A percentile compares a stretch with the other conserved stretches of the same genome.
These are phyloP conservation scores for Peromyscus leucopus DNA, from an alignment of 2,113 vertebrate species.

Conservation along the genomic window DNA sequence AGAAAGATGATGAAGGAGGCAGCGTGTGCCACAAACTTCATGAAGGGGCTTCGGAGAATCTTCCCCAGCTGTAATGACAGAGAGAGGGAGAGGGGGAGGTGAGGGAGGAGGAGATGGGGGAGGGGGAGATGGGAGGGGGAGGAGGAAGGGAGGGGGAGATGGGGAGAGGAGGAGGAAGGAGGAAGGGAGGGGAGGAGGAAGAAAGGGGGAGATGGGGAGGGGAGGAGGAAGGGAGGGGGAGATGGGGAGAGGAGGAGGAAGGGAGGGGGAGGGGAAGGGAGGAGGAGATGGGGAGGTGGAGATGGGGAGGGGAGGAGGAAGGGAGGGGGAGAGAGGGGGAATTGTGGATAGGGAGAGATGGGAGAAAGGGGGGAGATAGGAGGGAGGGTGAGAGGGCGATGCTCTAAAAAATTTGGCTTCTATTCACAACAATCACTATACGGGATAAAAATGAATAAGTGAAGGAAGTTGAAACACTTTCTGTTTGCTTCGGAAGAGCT, in stretches of 20 bases:
- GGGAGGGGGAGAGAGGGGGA: not conserved
- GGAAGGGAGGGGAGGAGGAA: too few relatives aligned
- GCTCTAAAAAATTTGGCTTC: conserved; percentile 40
- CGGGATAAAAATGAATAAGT: not conserved
- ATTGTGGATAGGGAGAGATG: not conserved
- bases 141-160: too few relatives aligned
- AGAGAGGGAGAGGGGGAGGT: not conserved
- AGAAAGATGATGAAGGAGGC: conserved; percentile 96
- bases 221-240: not conserved
- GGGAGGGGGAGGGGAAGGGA: not conserved
- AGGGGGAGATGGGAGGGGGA: too few relatives aligned
- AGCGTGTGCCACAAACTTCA: conserved; percentile 95
- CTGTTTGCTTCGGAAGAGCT: not conserved
- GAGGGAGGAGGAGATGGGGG: accelerated
- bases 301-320: not conserved
- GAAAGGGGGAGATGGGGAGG: too few relatives aligned
- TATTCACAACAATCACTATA: not conserved
- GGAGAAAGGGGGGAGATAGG: not conserved
- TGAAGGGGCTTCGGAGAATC: conserved; percentile 93
- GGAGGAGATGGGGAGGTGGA: too few relatives aligned
- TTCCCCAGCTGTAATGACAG: conserved; percentile 89
- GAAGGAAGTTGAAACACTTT: not conserved
- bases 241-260: not conserved
- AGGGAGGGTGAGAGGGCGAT: not conserved
- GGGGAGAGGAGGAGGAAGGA: too few relatives aligned